Base-by-base conservation (phyloP, 2,888 invertebrate genomes). In the Limnephilus auricula region DNA sequence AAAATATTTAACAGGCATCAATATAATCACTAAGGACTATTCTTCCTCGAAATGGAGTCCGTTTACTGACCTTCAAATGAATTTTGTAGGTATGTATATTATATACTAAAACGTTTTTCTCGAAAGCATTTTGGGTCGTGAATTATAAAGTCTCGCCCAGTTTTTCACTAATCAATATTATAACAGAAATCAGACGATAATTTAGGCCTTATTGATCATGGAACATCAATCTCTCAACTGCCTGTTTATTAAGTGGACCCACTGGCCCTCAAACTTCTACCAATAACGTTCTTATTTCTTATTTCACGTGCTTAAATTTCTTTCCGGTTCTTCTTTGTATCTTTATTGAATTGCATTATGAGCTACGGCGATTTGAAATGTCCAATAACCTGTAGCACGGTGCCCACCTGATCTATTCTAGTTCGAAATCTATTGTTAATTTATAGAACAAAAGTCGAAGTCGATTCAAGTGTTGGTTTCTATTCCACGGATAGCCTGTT, bases 141-240 rank as follows among this genome's bases (percentile, higher is more conserved):
- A 88, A 79, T 65, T 79, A 88, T 32, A 89, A 45, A 25, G 91
- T 88, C 65, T 87, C 83, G 45, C 37, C 90, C 84, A 37, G 83
- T 65, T 34, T 34, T 31, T 65, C 79, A 45, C 92, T 92, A 92
- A 93, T 93, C 92, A 92, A 92, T 89, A 80, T 93, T 91, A 92
- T 93, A 92, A 92, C 91, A 89, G 86, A 92, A 93, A 91, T 92
- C 92, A 91, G 92, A 87, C 89, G 89, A 90, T 92, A 92, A 90
- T 91, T 91, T 91, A 86, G 88, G 88, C 93, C 92, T 91, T 93
- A 93, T 92, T 92, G 93, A 93, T 93, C 93, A 85, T 91, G 92
- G 90, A 79, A 84, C 92, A 89, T 92, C 93, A 91, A 92, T 92
- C 92, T 92, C 91, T 65, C 91, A 87, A 89, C 91, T 91, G 91